A percentile compares a stretch with the other conserved stretches of the same genome.
Conservation (phyloP, 2,113 vertebrate species). For the Paramormyrops kingsleyae region DNA sequence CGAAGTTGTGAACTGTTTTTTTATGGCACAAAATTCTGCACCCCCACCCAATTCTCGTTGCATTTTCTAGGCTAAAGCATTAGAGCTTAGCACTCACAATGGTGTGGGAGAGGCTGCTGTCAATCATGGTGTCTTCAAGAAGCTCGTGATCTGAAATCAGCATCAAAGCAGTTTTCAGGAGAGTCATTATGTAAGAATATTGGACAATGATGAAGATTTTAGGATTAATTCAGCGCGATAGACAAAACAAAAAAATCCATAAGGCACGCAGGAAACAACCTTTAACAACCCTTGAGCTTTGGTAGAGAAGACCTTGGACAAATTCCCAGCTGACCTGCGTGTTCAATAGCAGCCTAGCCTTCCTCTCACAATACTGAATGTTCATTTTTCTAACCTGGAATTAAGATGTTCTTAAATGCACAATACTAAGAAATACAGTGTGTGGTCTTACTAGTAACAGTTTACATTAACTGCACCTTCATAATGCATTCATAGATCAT, state of each 20-base stretch:
- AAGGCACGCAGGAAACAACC: not conserved
- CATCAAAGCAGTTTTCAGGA: conserved; percentile 23
- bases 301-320: not conserved
- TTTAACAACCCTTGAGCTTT: not conserved
- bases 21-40: not conserved
- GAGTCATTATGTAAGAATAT: not conserved
- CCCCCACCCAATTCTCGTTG: not conserved
- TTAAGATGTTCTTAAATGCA: not conserved
- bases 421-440: not conserved
- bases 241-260: not conserved
- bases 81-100: conserved; percentile 64
- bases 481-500: not conserved
- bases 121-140: conserved; percentile 77
- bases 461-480: not conserved
- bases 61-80: not conserved
- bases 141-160: conserved; percentile 76
- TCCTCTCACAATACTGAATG: not conserved
- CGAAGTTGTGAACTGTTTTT: not conserved
- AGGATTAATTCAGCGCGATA: not conserved
- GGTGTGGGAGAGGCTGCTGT: conserved; percentile 65
- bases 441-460: not conserved
- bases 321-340: not conserved
- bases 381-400: not conserved
- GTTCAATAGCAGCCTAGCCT: not conserved
- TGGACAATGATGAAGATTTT: not conserved